Base-by-base conservation (phyloP, 2,888 invertebrate genomes). In the Maniola hyperantus region DNA sequence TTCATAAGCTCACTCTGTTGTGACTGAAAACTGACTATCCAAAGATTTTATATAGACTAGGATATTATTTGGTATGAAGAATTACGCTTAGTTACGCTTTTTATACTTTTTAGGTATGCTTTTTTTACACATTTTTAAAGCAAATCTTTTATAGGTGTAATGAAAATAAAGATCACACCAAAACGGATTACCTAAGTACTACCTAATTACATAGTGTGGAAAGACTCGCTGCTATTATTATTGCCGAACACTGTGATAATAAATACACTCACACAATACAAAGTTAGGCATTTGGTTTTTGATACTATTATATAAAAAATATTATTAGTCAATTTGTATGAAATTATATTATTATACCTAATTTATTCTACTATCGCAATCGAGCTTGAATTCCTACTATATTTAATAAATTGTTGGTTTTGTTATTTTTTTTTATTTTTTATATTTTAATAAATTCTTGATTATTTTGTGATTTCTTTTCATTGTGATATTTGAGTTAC, bases 311-410 rank as follows among this genome's bases (percentile, higher is more conserved):
- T 51, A 26, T 8, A 18, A 77, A 75, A 77, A 72, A 74, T 50
- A 42, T 74, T 75, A 77, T 80, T 79, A 82, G 76, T 80, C 76
- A 80, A 82, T 79, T 78, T 78, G 73, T 79, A 79, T 71, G 71
- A 73, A 72, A 53, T 62, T 75, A 77, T 72, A 71, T 66, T 58
- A 67, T 65, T 71, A n/a, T n/a, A 77, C 72, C 70, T 69, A 62
- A 71, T 69, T 71, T 70, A 57, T 68, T 55, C 48, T 65, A 57
- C 20, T 69, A 75, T 77, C 78, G 74, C 79, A 77, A 85, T 77
- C 84, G 87, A 88, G 87, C 86, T 87, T 88, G 78, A 78, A 77
- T 78, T 68, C 62, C 68, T 71, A 71, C 66, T 71, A 66, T 69
- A 62, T 67, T 70, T 70, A 50, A 61, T 62, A 34, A 67, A 63